These are phyloP conservation scores for Lysandra coridon DNA, from an alignment of 2,888 invertebrate genomes.

Conservation along the genomic window DNA sequence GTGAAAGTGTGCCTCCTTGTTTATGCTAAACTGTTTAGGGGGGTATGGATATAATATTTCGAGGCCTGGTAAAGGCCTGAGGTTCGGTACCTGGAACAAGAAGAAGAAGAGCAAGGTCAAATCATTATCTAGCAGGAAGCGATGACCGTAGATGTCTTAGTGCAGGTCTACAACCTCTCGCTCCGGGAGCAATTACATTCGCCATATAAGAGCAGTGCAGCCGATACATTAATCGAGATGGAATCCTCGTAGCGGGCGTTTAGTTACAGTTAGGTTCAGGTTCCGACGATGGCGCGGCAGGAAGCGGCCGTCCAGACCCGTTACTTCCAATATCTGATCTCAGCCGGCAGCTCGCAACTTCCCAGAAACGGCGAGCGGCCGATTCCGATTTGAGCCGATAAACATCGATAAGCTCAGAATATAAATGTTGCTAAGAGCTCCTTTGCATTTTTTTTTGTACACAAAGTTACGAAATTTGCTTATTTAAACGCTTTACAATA, in stretches of 20 bases:
- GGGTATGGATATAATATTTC: no score
- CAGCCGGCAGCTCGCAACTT: background rate
- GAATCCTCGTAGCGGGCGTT: background rate
- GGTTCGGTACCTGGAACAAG: no score
- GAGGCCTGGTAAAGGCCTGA: no score
- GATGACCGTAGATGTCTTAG: no score
- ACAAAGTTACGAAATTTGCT: no score
- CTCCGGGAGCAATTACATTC: background rate
- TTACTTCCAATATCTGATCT: slow-evolving; percentile 20
- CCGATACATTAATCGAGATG: background rate
- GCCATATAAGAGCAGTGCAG: background rate
- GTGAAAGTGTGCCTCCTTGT: no score
- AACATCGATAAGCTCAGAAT: background rate
- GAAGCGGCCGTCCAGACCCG: background rate
- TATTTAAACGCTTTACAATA: no score
- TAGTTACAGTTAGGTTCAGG: slow-evolving; percentile 19
- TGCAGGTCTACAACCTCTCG: background rate
- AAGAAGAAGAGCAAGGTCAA: no score
- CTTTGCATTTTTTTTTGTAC: background rate
- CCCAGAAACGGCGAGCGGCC: background rate
- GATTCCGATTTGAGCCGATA: background rate
- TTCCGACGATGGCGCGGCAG: background rate
- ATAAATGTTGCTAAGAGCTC: background rate
- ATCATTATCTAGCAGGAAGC: no score
- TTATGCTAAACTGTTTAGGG: no score